These are phyloP conservation scores for Anarrhichthys ocellatus DNA, from an alignment of 2,113 vertebrate genomes.

Conservation along the genomic window DNA sequence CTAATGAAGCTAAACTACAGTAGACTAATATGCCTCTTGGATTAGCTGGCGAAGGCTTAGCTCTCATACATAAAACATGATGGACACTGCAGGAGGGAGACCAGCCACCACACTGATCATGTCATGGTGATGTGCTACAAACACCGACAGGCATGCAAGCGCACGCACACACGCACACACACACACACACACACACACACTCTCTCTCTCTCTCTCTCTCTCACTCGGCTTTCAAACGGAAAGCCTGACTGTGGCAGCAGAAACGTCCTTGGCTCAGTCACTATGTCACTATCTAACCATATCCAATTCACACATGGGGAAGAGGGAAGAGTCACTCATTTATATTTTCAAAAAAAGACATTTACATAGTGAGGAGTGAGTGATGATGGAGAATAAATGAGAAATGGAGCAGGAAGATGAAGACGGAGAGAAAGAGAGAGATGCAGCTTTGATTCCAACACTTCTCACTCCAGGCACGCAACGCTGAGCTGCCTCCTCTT, in stretches of 20 bases:
- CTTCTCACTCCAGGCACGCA: constrained; percentile 67
- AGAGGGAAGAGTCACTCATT: background rate
- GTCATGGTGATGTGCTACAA: constrained; percentile 38
- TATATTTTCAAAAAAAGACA: background rate
- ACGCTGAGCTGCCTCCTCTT: constrained; percentile 23
- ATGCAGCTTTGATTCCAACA: constrained; percentile 65
- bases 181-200: too few species aligned
- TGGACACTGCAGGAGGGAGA: constrained; percentile 50
- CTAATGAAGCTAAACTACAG: constrained; percentile 49
- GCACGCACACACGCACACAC: background rate
- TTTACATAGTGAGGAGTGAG: constrained; percentile 13
- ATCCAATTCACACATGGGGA: constrained; percentile 13
- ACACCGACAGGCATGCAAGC: constrained; percentile 27
- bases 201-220: too few species aligned
- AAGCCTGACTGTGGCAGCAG: constrained; percentile 35
- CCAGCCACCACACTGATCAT: constrained; percentile 35
- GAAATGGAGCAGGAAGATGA: constrained; percentile 17
- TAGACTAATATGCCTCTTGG: constrained; percentile 43
- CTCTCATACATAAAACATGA: constrained; percentile 76
- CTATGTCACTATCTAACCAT: constrained; percentile 24
- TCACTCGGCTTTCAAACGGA: constrained; percentile 8
- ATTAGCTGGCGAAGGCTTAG: constrained; percentile 68
- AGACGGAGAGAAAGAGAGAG: constrained; percentile 4
- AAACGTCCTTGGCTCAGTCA: constrained; percentile 26
- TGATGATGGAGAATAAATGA: constrained; percentile 4